Evolutionary conservation across 2,888 invertebrate species (phyloP).

Genomic region (Epinotia bilunana): DNA sequence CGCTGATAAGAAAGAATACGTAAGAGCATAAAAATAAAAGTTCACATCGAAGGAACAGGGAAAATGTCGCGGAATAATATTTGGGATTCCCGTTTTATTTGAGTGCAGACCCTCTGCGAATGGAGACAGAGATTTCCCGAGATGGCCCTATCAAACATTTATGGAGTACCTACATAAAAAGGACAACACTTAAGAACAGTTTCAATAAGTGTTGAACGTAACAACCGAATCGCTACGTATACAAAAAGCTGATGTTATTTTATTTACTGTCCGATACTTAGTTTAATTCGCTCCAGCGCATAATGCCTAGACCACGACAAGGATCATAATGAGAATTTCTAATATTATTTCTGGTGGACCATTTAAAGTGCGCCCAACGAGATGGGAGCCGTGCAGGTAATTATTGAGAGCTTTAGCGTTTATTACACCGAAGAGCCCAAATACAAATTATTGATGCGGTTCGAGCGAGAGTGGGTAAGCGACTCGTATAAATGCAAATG

Average conservation of each 20-base stretch:
- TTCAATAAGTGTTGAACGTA: conserved; percentile 80
- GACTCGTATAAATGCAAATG: conserved; percentile 76
- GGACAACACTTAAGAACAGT: conserved; percentile 83
- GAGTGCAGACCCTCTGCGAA: conserved; percentile 82
- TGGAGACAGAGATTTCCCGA: conserved; percentile 84
- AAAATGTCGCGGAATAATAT: conserved; percentile 83
- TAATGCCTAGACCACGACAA: not conserved
- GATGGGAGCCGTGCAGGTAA: conserved; percentile 31
- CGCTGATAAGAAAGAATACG: conserved; percentile 82
- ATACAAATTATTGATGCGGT: conserved; percentile 61
- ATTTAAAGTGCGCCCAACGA: not conserved
- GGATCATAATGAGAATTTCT: not conserved
- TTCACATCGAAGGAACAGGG: conserved; percentile 81
- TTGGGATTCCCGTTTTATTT: conserved; percentile 84
- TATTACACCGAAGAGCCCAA: conserved; percentile 38
- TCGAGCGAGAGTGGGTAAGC: conserved; percentile 60
- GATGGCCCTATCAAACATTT: conserved; percentile 85
- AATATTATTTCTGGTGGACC: not conserved
- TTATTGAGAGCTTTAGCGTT: conserved; percentile 38
- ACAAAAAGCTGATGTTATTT: conserved; percentile 33
- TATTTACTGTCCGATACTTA: conserved; percentile 9
- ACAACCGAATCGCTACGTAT: conserved; percentile 57
- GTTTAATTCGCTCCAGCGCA: conserved; percentile 1
- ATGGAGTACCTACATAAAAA: conserved; percentile 83
- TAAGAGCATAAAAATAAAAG: conserved; percentile 84